These are phyloP conservation scores for Cisticola juncidis DNA, from an alignment of 2,113 vertebrate species.

Conservation along the genomic window DNA sequence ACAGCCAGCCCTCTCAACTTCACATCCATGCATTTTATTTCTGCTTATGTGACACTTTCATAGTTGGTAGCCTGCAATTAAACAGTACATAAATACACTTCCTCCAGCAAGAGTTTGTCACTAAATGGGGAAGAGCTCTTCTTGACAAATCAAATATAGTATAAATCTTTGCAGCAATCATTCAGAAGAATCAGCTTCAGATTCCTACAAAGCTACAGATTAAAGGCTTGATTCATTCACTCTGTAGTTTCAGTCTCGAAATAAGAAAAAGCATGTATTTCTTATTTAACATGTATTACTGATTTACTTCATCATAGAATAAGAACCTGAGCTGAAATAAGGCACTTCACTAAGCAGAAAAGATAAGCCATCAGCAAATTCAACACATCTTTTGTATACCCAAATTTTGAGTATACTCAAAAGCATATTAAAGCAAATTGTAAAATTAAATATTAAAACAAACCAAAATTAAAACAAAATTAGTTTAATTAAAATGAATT, in stretches of 20 bases:
- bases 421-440: neutral
- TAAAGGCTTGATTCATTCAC: neutral
- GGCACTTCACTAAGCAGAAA: neutral
- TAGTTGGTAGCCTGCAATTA: neutral
- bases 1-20: neutral
- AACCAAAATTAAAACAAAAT: neutral
- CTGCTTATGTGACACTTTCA: conserved; percentile 14
- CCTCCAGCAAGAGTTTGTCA: neutral
- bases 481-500: neutral
- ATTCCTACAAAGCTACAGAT: neutral
- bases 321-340: neutral
- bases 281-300: neutral
- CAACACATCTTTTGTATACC: neutral
- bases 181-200: neutral
- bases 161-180: neutral
- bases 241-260: neutral
- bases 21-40: conserved; percentile 10
- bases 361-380: neutral
- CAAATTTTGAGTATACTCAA: neutral
- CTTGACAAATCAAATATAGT: neutral
- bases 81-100: neutral
- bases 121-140: neutral
- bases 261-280: neutral
- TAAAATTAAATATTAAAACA: neutral
- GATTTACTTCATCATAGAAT: neutral